A percentile compares a stretch with the other conserved stretches of the same genome.
phyloP scores from a whole-genome alignment of 2,113 vertebrate genomes.

The Callipepla squamata region DNA sequence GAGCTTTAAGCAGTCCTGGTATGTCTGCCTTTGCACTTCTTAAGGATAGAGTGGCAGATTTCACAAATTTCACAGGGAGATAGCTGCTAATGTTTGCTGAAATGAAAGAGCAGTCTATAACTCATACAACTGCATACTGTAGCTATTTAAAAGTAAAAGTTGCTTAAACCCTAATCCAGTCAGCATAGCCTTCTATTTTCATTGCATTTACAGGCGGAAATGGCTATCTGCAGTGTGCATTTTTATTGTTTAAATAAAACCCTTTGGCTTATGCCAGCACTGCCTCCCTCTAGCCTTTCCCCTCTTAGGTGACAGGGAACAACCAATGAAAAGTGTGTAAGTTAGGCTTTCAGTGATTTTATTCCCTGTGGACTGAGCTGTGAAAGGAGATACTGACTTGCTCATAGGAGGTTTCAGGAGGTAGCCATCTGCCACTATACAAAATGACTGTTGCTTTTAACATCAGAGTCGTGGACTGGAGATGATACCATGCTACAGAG shows the following conservation, averaged over 20 bases:
- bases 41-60: neutral
- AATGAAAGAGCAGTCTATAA: neutral
- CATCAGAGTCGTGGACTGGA: neutral
- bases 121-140: neutral
- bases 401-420: neutral
- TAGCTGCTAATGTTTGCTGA: neutral
- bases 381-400: neutral
- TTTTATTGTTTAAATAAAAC: neutral
- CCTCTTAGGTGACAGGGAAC: fast-evolving
- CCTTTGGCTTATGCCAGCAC: neutral
- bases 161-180: neutral
- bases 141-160: neutral
- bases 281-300: fast-evolving
- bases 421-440: fast-evolving
- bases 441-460: neutral
- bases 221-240: neutral
- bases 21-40: neutral
- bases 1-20: neutral
- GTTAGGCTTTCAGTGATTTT: neutral
- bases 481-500: neutral
- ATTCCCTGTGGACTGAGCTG: neutral
- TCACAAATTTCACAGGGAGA: neutral
- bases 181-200: neutral
- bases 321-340: neutral
- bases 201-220: neutral